A percentile compares a stretch with the other conserved stretches of the same genome.
Conservation (phyloP, 2,888 invertebrate genomes). For the Synanthedon tipuliformis region DNA sequence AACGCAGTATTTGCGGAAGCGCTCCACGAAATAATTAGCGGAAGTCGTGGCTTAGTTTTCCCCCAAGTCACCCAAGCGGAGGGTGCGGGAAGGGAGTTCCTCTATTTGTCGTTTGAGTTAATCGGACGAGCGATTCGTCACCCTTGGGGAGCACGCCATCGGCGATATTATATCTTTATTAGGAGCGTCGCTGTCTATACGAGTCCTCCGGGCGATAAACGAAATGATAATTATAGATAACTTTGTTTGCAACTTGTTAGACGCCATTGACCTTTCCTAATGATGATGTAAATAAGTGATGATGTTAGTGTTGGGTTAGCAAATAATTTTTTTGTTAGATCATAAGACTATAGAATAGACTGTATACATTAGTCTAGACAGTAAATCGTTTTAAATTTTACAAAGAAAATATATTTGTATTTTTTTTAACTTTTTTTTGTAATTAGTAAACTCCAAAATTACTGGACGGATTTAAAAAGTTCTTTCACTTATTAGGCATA, state of each 20-base stretch:
- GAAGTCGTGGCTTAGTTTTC: constrained; percentile 68
- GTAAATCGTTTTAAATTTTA: too few species aligned
- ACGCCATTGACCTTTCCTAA: constrained; percentile 5
- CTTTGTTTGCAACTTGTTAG: constrained; percentile 32
- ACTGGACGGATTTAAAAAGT: too few species aligned
- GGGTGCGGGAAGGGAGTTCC: constrained; percentile 59
- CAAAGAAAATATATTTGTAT: too few species aligned
- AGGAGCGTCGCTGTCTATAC: constrained; percentile 39
- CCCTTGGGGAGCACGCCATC: constrained; percentile 56
- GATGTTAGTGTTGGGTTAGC: too few species aligned
- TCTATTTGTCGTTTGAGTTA: constrained; percentile 71
- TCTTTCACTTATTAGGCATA: too few species aligned
- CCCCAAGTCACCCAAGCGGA: constrained; percentile 51
- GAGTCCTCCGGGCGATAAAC: constrained; percentile 47
- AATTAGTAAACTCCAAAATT: too few species aligned
- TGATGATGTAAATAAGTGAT: too few species aligned
- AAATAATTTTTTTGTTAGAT: too few species aligned
- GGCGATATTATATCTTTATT: constrained; percentile 66
- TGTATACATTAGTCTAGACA: too few species aligned
- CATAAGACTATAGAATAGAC: too few species aligned
- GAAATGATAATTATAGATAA: constrained; percentile 64
- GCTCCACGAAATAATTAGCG: constrained; percentile 65
- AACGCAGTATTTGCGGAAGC: constrained; percentile 48
- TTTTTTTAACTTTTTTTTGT: too few species aligned
- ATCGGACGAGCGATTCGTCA: constrained; percentile 68